These are phyloP conservation scores for Daboia siamensis DNA, from an alignment of 2,113 vertebrate species.

Conservation along the genomic window DNA sequence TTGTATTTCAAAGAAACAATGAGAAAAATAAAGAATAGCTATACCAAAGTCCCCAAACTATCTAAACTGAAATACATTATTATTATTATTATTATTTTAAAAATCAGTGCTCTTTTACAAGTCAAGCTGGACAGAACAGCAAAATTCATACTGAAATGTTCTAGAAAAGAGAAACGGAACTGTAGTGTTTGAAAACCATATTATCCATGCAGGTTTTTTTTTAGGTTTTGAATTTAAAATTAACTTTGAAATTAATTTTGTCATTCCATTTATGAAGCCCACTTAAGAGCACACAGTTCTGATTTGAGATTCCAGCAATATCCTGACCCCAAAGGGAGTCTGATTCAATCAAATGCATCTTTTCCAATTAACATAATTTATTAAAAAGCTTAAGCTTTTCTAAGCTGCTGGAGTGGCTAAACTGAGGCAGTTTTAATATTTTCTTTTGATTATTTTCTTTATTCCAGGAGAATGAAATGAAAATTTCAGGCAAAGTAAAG, in stretches of 20 bases:
- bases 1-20: not conserved
- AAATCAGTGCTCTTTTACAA: not conserved
- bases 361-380: not conserved
- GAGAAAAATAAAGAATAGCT: not conserved
- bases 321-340: not conserved
- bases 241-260: not conserved
- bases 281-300: not conserved
- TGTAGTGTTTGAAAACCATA: no score
- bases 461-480: not conserved
- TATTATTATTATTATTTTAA: not conserved
- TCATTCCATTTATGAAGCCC: not conserved
- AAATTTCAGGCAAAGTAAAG: not conserved
- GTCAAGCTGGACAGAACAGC: not conserved
- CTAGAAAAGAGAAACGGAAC: not conserved
- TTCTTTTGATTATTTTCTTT: not conserved
- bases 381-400: not conserved
- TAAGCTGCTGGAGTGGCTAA: not conserved
- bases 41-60: not conserved
- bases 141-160: not conserved
- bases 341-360: not conserved
- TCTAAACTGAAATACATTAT: not conserved
- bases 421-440: not conserved
- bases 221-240: not conserved
- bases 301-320: not conserved
- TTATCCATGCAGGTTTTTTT: not conserved